Conservation (phyloP, 2,888 invertebrate species). For the Diachrysia chrysitis region DNA sequence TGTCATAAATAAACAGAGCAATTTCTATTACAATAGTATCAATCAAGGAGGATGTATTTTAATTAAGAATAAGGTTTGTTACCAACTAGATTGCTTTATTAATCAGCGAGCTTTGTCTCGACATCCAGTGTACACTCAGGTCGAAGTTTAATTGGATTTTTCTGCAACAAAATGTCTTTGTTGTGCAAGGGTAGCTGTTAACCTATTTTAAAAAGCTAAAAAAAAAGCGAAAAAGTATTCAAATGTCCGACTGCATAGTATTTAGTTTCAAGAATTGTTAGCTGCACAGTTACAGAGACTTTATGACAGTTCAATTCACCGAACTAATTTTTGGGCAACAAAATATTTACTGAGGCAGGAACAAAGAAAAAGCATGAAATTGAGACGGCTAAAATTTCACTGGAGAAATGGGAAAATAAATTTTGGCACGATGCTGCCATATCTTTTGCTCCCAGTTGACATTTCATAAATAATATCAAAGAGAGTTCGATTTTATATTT, state of each 20-base stretch:
- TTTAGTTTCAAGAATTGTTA: slow-evolving; percentile 1
- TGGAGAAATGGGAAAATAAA: slow-evolving; percentile 18
- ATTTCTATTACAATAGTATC: background rate
- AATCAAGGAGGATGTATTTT: background rate
- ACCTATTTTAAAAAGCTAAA: background rate
- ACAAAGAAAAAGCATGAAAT: slow-evolving; percentile 24
- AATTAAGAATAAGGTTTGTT: background rate
- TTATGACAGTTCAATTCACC: slow-evolving; percentile 15
- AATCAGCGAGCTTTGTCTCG: background rate
- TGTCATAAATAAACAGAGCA: background rate
- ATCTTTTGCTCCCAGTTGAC: slow-evolving; percentile 27
- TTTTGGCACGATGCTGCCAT: slow-evolving; percentile 36
- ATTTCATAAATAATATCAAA: slow-evolving; percentile 35
- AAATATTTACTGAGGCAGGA: slow-evolving; percentile 6
- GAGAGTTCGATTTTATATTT: slow-evolving; percentile 13
- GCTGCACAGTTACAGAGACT: background rate
- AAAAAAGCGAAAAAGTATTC: background rate
- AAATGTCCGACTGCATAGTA: background rate
- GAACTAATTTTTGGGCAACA: slow-evolving; percentile 10
- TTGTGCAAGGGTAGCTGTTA: background rate
- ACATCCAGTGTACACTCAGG: background rate
- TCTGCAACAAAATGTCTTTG: background rate
- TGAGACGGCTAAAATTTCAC: slow-evolving; percentile 17
- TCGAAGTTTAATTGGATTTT: slow-evolving; percentile 10
- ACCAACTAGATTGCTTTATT: background rate